A percentile compares a stretch with the other conserved stretches of the same genome.
These are phyloP conservation scores for Platysternon megacephalum DNA, from an alignment of 2,113 vertebrate species.

Conservation along the genomic window DNA sequence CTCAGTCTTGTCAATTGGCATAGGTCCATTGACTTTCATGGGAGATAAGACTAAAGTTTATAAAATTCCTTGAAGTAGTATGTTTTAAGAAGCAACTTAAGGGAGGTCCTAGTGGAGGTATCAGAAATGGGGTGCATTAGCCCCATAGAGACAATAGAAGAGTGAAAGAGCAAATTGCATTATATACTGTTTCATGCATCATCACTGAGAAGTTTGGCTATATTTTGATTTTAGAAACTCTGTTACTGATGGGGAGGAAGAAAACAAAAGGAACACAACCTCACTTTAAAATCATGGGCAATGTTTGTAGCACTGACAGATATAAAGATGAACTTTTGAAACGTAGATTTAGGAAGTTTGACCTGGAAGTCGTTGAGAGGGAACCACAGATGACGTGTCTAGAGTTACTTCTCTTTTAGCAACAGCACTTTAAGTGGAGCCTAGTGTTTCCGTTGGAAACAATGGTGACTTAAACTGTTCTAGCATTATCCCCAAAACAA, in stretches of 20 bases:
- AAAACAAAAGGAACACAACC: neutral
- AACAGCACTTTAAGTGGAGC: neutral
- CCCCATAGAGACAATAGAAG: rapidly evolving
- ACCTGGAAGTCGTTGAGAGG: neutral
- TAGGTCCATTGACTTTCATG: neutral
- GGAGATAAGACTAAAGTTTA: neutral
- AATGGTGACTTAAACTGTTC: neutral
- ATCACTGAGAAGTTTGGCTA: neutral
- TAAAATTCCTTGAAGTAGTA: neutral
- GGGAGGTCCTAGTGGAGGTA: too few relatives aligned
- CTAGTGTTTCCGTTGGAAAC: neutral
- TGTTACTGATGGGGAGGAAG: neutral
- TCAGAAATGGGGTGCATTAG: neutral
- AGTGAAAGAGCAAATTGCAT: neutral
- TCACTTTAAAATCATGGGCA: neutral
- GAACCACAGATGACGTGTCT: neutral
- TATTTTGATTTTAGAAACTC: neutral
- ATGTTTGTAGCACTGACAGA: neutral
- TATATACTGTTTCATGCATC: rapidly evolving
- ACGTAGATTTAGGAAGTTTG: neutral
- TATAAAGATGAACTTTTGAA: neutral
- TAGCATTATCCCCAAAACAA: rapidly evolving
- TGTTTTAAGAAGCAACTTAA: neutral
- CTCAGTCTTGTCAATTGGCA: neutral
- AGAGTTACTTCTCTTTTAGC: neutral